Conservation (phyloP, 2,113 vertebrate species). For the Muntiacus reevesi region DNA sequence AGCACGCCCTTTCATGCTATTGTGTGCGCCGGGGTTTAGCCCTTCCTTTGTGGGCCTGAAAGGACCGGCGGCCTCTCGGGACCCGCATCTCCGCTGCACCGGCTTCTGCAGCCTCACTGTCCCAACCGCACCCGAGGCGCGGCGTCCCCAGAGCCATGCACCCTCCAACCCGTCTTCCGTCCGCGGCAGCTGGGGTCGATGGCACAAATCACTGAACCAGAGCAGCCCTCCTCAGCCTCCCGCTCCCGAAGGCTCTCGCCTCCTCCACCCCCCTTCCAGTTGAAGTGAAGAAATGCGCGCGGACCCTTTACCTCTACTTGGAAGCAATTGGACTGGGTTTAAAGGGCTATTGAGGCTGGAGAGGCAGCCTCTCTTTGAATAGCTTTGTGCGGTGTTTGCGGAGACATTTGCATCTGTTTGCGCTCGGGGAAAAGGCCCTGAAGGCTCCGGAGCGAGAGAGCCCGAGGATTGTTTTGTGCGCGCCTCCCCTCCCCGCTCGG, state of each 20-base stretch:
- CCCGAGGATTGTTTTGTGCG: conserved; percentile 36
- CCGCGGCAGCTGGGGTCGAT: conserved; percentile 71
- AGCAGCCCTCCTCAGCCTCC: conserved; percentile 50
- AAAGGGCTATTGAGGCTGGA: conserved; percentile 90
- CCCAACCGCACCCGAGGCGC: neutral
- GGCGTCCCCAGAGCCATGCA: neutral
- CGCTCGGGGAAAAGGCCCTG: conserved; percentile 82
- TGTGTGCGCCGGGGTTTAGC: conserved; percentile 95
- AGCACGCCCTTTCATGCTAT: conserved; percentile 97
- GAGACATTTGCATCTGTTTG: conserved; percentile 98
- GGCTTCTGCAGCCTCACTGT: neutral
- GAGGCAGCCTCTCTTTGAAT: conserved; percentile 84
- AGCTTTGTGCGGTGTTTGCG: conserved; percentile 89
- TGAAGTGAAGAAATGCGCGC: conserved; percentile 86
- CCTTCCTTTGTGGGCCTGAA: conserved; percentile 95
- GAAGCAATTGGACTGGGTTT: conserved; percentile 93
- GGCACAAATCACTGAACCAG: conserved; percentile 83
- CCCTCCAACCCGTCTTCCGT: neutral
- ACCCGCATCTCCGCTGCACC: conserved; percentile 68
- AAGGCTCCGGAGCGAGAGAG: conserved; percentile 80
- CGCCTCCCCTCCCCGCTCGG: neutral
- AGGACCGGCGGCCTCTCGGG: conserved; percentile 92
- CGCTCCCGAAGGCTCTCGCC: neutral
- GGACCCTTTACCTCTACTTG: conserved; percentile 92
- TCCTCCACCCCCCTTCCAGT: conserved; percentile 57